A percentile compares a stretch with the other conserved stretches of the same genome.
These are phyloP conservation scores for Pelochelys cantorii DNA, from an alignment of 2,797 vertebrate species.

Conservation along the genomic window DNA sequence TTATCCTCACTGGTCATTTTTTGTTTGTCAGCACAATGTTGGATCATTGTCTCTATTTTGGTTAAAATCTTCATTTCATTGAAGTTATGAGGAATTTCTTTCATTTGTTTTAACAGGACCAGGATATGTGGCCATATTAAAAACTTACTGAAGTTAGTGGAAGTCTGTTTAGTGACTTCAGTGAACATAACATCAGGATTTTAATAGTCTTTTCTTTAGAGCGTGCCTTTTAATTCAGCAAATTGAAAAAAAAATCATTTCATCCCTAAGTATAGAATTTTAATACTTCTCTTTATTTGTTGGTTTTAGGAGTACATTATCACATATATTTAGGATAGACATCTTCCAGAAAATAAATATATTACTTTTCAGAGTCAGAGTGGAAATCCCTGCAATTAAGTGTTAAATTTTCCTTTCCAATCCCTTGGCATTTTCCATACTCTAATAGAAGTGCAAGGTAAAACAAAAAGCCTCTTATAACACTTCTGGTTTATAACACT, in stretches of 20 bases:
- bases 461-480: background rate
- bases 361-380: background rate
- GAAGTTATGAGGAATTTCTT: too few species aligned
- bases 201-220: fast-evolving
- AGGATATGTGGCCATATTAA: background rate
- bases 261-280: background rate
- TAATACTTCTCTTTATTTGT: background rate
- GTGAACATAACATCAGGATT: background rate
- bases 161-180: background rate
- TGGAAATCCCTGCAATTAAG: slow-evolving; percentile 4
- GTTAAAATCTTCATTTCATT: background rate
- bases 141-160: background rate
- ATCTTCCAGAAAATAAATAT: background rate
- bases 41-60: background rate
- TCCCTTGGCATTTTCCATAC: background rate
- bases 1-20: background rate
- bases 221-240: background rate
- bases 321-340: background rate
- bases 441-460: slow-evolving; percentile 1
- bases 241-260: background rate
- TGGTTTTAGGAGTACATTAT: background rate
- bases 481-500: background rate
- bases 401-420: background rate
- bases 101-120: background rate
- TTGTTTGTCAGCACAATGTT: background rate